Evolutionary conservation across 1,140 invertebrate species (phyloP), one percentile per base, ranked within the genome.

Genomic region (Monomorium pharaonis): DNA sequence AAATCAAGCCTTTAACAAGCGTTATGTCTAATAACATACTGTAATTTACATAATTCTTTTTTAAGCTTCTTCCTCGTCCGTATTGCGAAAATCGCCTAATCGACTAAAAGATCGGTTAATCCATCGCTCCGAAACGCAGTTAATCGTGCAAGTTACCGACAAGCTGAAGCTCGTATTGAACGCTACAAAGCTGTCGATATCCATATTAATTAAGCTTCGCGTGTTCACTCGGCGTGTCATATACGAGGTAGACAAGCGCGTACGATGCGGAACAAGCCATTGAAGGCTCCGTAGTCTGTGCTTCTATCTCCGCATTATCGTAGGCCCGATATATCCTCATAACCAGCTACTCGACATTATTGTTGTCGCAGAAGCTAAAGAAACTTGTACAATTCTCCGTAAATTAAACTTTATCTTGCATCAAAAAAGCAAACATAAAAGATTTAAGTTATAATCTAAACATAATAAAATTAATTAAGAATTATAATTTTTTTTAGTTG

Each of bases 301-400:
- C 49, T 77, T 27, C 56, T 47, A 21, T 21, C 30, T 27, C 12
- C 27, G 62, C 62, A 86, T 88, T 89, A 89, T 89, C 80, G 44
- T 56, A 21, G 44, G 27, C 44, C 70, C n/a, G n/a, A n/a, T n/a
- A n/a, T n/a, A n/a, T n/a, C n/a, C 81, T 83, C 77, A 67, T 88
- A 81, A 89, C 56, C 65, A 86, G 88, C 69, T 76, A 80, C 76
- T 89, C 85, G 77, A 87, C 77, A 65, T 86, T 89, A 86, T 86
- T 77, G 80, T 83, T 74, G 42, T 56, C 65, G 18, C 6, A 65
- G n/a, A 42, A 42, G 33, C 10, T 5, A 3, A 49, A 21, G 12
- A 54, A 72, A 21, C 9, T 54, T 63, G 14, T n/a, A 18, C 54
- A 86, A 63, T 27, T 18, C 27, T 24, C 3, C 0, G 10, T 12